These are phyloP conservation scores for Hedya salicella DNA, from an alignment of 2,888 invertebrate species.

Conservation along the genomic window DNA sequence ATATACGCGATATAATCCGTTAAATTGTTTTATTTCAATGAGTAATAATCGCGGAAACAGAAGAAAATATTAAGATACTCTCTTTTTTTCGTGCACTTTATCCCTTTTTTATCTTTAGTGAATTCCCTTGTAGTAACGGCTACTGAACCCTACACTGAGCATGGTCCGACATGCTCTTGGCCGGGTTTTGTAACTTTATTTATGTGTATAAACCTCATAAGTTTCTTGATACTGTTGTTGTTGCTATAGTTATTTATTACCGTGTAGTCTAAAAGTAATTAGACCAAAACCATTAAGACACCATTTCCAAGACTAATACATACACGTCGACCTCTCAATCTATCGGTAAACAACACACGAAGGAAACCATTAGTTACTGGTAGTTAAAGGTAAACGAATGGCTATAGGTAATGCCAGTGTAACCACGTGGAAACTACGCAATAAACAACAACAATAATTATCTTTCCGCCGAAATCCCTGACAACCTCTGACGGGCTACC, in stretches of 20 bases:
- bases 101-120: no score
- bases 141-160: no score
- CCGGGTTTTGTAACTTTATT: no score
- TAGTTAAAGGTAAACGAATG: constrained; percentile 22
- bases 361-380: constrained; percentile 27
- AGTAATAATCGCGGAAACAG: no score
- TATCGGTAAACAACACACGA: constrained; percentile 16
- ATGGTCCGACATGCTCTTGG: no score
- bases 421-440: constrained; percentile 43
- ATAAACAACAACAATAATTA: constrained; percentile 52
- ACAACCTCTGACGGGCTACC: constrained; percentile 42
- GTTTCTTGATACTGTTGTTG: no score
- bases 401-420: constrained; percentile 37
- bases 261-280: not conserved
- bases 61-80: no score
- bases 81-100: no score
- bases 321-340: constrained; percentile 10
- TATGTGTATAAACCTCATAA: no score
- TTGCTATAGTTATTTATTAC: not conserved
- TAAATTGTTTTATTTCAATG: no score
- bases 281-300: not conserved
- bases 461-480: constrained; percentile 47
- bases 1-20: no score
- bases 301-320: constrained; percentile 3
- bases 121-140: no score